Evolutionary conservation across 2,797 vertebrate species (phyloP).

Genomic region (Molossus alvarezi): DNA sequence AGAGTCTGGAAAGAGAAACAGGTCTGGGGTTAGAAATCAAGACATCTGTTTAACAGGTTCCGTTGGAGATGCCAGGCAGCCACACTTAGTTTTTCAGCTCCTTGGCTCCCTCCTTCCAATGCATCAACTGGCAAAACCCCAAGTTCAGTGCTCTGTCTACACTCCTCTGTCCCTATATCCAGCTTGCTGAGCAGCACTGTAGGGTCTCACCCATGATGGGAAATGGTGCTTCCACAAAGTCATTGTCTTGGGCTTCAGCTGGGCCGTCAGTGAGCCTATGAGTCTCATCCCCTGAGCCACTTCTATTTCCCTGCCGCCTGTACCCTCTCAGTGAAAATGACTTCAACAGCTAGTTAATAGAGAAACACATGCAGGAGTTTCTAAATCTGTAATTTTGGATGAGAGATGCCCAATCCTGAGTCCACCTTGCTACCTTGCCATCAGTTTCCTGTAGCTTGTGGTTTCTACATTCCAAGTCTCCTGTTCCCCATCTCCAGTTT

Average conservation of each 20-base stretch:
- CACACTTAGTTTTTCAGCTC: background rate
- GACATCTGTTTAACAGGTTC: background rate
- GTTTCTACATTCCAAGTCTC: background rate
- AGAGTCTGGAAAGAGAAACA: background rate
- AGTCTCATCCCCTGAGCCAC: background rate
- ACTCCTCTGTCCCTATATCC: background rate
- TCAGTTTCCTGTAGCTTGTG: background rate
- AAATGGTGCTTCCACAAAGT: background rate
- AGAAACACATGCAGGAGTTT: background rate
- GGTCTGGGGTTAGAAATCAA: background rate
- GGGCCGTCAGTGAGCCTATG: background rate
- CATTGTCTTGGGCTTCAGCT: background rate
- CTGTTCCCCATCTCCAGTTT: background rate
- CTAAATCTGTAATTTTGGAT: background rate
- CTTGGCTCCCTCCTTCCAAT: background rate
- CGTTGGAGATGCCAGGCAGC: background rate
- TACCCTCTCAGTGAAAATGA: background rate
- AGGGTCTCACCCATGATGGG: background rate
- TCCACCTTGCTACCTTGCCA: background rate
- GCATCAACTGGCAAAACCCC: background rate
- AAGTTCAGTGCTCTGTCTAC: background rate
- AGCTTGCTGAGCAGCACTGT: background rate
- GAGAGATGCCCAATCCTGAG: background rate
- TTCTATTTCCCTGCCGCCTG: background rate
- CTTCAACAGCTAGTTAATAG: background rate